Evolutionary conservation across 2,888 invertebrate genomes (phyloP).

Genomic region (Stenodema calcarata): DNA sequence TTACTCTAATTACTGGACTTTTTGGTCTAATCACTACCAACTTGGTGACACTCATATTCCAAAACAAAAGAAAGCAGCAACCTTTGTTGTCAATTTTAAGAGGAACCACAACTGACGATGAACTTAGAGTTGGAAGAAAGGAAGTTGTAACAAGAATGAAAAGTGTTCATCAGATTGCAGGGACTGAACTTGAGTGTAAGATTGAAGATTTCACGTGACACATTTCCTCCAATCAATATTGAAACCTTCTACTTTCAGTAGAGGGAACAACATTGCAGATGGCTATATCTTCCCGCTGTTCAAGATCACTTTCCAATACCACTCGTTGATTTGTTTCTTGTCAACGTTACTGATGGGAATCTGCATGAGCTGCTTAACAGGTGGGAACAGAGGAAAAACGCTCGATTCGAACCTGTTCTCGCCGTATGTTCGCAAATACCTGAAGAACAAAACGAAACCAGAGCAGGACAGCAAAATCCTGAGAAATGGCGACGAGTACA

Average conservation of each 20-base stretch:
- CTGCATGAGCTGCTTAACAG: conserved; percentile 5
- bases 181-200: too few relatives aligned
- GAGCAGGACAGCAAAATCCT: not conserved
- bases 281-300: not conserved
- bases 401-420: conserved; percentile 22
- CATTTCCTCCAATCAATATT: not conserved
- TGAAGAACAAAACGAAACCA: not conserved
- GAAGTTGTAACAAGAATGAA: too few relatives aligned
- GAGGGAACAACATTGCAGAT: not conserved
- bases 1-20: too few relatives aligned
- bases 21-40: too few relatives aligned
- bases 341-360: not conserved
- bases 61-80: too few relatives aligned
- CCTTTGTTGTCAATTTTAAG: too few relatives aligned
- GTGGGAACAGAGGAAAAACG: conserved; percentile 13
- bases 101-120: too few relatives aligned
- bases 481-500: not conserved
- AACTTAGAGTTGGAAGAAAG: too few relatives aligned
- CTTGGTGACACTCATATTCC: too few relatives aligned
- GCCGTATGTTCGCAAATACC: not conserved
- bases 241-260: not conserved
- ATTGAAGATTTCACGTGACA: too few relatives aligned
- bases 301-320: not conserved
- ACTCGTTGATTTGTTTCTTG: not conserved
- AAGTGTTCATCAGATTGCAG: too few relatives aligned